Evolutionary conservation across 2,113 vertebrate species (phyloP).

Genomic region (Amphiprion percula): DNA sequence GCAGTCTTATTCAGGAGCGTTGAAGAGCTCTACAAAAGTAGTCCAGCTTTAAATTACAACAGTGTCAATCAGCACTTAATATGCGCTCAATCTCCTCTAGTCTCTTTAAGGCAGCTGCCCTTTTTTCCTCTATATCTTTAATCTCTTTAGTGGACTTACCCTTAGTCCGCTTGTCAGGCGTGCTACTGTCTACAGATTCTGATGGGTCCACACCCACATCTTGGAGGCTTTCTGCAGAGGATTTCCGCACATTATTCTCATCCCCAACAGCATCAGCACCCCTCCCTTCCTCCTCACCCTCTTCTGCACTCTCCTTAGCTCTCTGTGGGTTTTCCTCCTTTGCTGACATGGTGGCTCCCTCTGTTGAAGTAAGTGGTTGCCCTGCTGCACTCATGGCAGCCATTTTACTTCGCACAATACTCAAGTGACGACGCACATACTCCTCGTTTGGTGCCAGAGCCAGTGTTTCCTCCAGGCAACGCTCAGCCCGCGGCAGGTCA

Average conservation of each 20-base stretch:
- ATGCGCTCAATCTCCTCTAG: conserved; percentile 99
- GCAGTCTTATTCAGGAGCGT: conserved; percentile 41
- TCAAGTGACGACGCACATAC: conserved; percentile 94
- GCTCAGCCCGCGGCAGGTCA: conserved; percentile 91
- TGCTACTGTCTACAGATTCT: conserved; percentile 82
- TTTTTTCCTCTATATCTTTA: conserved; percentile 96
- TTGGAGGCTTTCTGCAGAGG: conserved; percentile 67
- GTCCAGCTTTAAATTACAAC: conserved; percentile 55
- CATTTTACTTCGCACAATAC: conserved; percentile 94
- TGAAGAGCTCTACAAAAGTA: conserved; percentile 72
- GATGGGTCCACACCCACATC: conserved; percentile 74
- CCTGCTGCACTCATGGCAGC: conserved; percentile 86
- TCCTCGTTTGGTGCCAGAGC: conserved; percentile 95
- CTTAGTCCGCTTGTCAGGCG: conserved; percentile 84
- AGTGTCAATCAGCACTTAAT: conserved; percentile 92
- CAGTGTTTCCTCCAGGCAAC: conserved; percentile 92
- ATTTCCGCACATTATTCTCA: conserved; percentile 86
- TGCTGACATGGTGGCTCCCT: conserved; percentile 21
- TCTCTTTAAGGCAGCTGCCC: conserved; percentile 96
- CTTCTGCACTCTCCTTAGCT: conserved; percentile 15
- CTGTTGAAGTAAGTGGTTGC: conserved; percentile 73
- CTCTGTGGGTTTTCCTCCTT: conserved; percentile 57
- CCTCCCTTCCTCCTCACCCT: conserved; percentile 70
- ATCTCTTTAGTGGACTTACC: conserved; percentile 93
- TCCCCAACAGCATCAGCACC: conserved; percentile 56